These are phyloP conservation scores for Ellobius talpinus DNA, from an alignment of 2,113 vertebrate species.

Conservation along the genomic window DNA sequence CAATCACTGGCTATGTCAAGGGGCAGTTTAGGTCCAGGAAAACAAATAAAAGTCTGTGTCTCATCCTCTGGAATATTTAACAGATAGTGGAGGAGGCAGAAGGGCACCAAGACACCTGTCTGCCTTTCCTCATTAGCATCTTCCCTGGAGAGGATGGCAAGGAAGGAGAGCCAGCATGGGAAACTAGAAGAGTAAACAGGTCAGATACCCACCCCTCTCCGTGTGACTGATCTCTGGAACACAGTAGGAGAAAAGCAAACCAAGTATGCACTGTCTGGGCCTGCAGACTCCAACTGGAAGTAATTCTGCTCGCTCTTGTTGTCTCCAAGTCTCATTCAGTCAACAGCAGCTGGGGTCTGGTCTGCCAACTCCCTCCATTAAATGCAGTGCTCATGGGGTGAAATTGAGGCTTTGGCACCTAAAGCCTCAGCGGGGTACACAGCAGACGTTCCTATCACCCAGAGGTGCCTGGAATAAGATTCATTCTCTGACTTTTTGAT, in stretches of 20 bases:
- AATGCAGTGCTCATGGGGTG: background rate
- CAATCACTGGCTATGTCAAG: slow-evolving; percentile 85
- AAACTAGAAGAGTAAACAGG: background rate
- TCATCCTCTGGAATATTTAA: slow-evolving; percentile 76
- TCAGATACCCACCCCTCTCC: background rate
- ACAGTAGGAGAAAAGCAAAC: background rate
- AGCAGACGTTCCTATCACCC: background rate
- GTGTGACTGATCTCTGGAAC: background rate
- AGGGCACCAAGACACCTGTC: rapidly evolving
- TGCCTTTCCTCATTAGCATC: background rate
- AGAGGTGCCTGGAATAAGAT: background rate
- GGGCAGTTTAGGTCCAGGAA: slow-evolving; percentile 85
- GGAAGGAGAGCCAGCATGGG: background rate
- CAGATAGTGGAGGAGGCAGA: background rate
- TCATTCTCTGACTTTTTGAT: background rate
- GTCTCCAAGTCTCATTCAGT: background rate
- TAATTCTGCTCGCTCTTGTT: slow-evolving; percentile 8
- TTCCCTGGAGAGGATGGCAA: background rate
- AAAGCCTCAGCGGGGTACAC: background rate
- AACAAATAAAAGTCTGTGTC: slow-evolving; percentile 83
- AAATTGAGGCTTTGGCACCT: background rate
- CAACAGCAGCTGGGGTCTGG: background rate
- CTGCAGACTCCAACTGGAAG: background rate
- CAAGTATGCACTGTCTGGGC: slow-evolving; percentile 18
- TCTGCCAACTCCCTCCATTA: background rate